Evolutionary conservation across 2,888 invertebrate genomes (phyloP), one percentile per base, ranked within the genome.

Genomic region (Phasia obesa): DNA sequence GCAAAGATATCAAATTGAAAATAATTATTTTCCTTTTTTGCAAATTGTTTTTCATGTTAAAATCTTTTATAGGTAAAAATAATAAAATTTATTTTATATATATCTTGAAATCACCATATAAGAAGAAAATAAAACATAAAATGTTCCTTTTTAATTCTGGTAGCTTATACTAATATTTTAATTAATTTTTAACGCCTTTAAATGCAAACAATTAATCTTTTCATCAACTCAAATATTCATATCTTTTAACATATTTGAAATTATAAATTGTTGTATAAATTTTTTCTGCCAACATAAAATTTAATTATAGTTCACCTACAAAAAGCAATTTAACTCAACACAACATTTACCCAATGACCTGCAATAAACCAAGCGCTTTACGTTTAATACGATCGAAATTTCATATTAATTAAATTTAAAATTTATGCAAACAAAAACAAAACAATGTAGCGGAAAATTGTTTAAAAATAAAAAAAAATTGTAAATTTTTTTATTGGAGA

Each of bases 391-490:
- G 38, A 59, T 38, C 59, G 21, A 13, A 59, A 35, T 21, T 49
- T 31, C 35, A 49, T 49, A 44, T 44, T 69, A 69, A 57, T 55
- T 69, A 19, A 55, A 69, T 69, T 69, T 44, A 57, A 44, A 21
- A 9, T 57, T 57, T 69, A 69, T 69, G 44, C 38, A 55, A 55
- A 55, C 35, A 67, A 27, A 55, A 27, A 53, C 15, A 38, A 17
- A 27, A 21, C 49, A 49, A 51, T 13, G 35, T 13, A 9, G 19
- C 13, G 49, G 38, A 42, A 42, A 15, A 1, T n/a, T 13, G 2
- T 2, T 42, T 11, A 11, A 4, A 42, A 42, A 42, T 13, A 42
- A 15, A 15, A 15, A 42, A 13, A 15, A 42, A 42, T 15, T 3
- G 4, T 42, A n/a, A 15, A n/a, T n/a, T 0, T 4, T n/a, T 42